A percentile compares a stretch with the other conserved stretches of the same genome.
Evolutionary conservation across 2,888 invertebrate species (phyloP).

Genomic region (Panopea generosa): DNA sequence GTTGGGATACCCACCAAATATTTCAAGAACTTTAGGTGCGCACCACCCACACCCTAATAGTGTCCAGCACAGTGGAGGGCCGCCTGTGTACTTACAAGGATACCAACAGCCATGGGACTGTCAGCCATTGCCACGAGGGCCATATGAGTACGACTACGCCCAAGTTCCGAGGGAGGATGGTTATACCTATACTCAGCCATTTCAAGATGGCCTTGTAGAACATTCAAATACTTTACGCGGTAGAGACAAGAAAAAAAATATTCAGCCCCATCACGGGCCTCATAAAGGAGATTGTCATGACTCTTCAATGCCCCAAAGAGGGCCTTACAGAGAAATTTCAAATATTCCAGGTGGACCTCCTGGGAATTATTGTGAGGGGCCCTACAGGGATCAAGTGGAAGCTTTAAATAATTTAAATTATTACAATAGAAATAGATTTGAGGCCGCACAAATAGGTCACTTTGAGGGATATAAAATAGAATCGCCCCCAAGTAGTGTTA

Average conservation of each 20-base stretch:
- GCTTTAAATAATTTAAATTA: slow-evolving; percentile 46
- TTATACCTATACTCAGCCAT: slow-evolving; percentile 60
- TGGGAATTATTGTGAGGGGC: slow-evolving; percentile 61
- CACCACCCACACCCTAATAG: slow-evolving; percentile 16
- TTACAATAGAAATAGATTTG: slow-evolving; percentile 32
- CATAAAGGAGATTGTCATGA: slow-evolving; percentile 25
- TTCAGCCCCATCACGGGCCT: slow-evolving; percentile 18
- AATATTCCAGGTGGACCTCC: slow-evolving; percentile 61
- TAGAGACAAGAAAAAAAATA: slow-evolving; percentile 29
- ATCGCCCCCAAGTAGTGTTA: slow-evolving; percentile 37
- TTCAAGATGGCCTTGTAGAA: slow-evolving; percentile 52
- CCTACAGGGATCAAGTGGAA: slow-evolving; percentile 47
- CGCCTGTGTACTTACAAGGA: slow-evolving; percentile 62
- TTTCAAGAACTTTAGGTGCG: slow-evolving; percentile 25
- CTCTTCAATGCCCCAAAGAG: slow-evolving; percentile 10
- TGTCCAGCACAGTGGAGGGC: slow-evolving; percentile 49
- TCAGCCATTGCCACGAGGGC: slow-evolving; percentile 49
- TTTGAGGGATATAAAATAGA: slow-evolving; percentile 60
- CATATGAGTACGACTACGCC: slow-evolving; percentile 59
- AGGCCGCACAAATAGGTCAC: slow-evolving; percentile 37
- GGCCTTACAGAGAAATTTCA: slow-evolving; percentile 38
- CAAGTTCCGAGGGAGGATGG: slow-evolving; percentile 56
- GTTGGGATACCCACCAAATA: slow-evolving; percentile 39
- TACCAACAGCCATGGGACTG: slow-evolving; percentile 64
- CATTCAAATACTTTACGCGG: slow-evolving; percentile 34